Percentiles rank a stretch among this genome's conserved stretches.
phyloP scores from a whole-genome alignment of 1,140 invertebrate species.

The Mactra quadrangularis region DNA sequence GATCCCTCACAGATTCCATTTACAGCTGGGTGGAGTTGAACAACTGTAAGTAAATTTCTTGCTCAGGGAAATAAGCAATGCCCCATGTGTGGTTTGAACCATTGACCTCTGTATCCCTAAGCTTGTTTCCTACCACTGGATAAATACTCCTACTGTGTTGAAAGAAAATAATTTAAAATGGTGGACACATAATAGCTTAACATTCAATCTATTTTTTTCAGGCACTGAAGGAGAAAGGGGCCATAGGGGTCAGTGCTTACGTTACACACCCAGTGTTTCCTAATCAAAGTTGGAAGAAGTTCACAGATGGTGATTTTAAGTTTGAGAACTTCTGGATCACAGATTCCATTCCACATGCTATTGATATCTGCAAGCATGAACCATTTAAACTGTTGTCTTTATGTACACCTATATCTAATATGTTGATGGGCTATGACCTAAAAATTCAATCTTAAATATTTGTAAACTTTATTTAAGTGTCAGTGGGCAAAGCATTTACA shows the following conservation, averaged over 20 bases:
- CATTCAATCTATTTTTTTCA: no score
- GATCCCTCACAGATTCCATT: no score
- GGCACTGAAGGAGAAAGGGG: slow-evolving; percentile 79
- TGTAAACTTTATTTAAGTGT: not conserved
- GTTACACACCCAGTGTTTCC: slow-evolving; percentile 84
- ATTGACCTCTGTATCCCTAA: no score
- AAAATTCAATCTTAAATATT: slow-evolving; percentile 46
- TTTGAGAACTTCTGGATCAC: slow-evolving; percentile 83
- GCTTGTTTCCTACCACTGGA: no score
- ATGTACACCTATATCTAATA: slow-evolving; percentile 79
- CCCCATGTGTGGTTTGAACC: no score
- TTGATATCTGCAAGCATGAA: slow-evolving; percentile 76
- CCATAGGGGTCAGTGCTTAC: slow-evolving; percentile 79
- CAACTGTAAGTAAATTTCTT: no score
- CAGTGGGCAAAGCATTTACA: not conserved
- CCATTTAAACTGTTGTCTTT: slow-evolving; percentile 82
- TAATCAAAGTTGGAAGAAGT: slow-evolving; percentile 81
- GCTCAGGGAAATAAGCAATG: no score
- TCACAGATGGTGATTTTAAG: slow-evolving; percentile 70
- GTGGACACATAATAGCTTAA: no score
- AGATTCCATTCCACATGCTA: slow-evolving; percentile 82
- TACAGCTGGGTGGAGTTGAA: no score
- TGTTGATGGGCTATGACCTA: slow-evolving; percentile 82
- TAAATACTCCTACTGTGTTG: no score
- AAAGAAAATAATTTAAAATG: no score